Base-by-base conservation (phyloP, 2,113 vertebrate genomes). In the Nestor notabilis region DNA sequence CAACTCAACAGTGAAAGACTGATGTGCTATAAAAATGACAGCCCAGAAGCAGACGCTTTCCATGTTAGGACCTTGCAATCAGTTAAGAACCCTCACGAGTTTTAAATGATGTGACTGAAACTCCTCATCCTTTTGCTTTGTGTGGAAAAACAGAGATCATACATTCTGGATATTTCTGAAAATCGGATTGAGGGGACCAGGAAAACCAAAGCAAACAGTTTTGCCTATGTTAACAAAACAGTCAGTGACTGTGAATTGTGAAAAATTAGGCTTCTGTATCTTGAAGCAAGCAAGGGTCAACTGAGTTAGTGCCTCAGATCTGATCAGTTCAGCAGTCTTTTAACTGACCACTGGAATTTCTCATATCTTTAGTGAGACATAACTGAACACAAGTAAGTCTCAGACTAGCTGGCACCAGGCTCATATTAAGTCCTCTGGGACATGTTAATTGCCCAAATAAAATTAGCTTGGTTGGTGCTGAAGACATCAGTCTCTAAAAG, bases 371-470 rank as follows among this genome's bases (percentile, higher is more conserved):
- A 91, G 65, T 55, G 53, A 93, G 81, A 94, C 46, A 94, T 83
- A 92, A 94, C 89, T 91, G 87, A 94, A 89, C 6, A 4, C 37
- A 87, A 93, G 60, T 61, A 90, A 89, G 77, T 71, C 83, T 95
- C 89, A 97, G 97, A 95, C 96, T 95, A 95, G 77, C 83, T 96
- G 95, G 96, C 94, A 97, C 94, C 95, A 96, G 44, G 41, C 52
- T 94, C 64, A 85, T 89, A 97, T 79, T 94, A 93, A 95, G 72
- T 96, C 89, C 82, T 90, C 80, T 80, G 88, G 94, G 92, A 93
- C 74, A 91, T 10, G 70, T 63, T 97, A 92, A 90, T 96, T 95
- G 83, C 89, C 68, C 68, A 95, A 96, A 94, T 94, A 97, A 94
- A 95, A 97, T 83, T 76, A 97, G 92, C 66, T 91, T 82, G 46